phyloP scores from a whole-genome alignment of 2,888 invertebrate genomes.

The Onthophagus sagittarius region DNA sequence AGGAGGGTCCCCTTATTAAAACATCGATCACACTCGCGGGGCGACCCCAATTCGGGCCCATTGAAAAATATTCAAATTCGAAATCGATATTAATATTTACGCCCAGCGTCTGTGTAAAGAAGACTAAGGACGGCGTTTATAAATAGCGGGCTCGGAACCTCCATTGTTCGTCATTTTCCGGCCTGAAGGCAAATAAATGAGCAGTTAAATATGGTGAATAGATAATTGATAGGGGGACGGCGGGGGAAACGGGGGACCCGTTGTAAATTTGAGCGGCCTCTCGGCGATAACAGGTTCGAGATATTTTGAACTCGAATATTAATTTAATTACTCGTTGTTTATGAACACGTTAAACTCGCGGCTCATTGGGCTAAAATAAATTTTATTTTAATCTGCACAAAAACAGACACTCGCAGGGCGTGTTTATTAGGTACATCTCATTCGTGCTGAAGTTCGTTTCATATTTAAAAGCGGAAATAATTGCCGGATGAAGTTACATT shows the following conservation, averaged over 20 bases:
- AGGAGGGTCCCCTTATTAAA: not conserved
- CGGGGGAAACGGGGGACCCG: not conserved
- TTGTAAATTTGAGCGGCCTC: not conserved
- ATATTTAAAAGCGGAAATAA: not conserved
- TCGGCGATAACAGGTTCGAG: not conserved
- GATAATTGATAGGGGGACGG: not conserved
- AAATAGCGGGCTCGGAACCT: not conserved
- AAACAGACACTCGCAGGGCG: not conserved
- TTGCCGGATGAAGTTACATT: not conserved
- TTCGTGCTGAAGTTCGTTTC: not conserved
- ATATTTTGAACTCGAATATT: not conserved
- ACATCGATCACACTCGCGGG: not conserved
- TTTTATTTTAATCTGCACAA: not conserved
- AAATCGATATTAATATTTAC: slow-evolving; percentile 12
- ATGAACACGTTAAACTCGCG: not conserved
- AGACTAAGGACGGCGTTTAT: not conserved
- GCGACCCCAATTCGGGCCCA: slow-evolving; percentile 1
- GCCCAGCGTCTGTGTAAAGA: not conserved
- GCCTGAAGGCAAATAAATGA: not conserved
- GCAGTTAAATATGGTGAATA: not conserved
- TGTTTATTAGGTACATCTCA: not conserved
- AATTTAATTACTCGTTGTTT: not conserved
- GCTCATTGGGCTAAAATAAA: not conserved
- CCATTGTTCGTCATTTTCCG: not conserved
- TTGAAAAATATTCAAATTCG: slow-evolving; percentile 11